These are phyloP conservation scores for Hydractinia symbiolongicarpus DNA, from an alignment of 30 jellyfish, hydroid and myxozoan species.

Conservation along the genomic window DNA sequence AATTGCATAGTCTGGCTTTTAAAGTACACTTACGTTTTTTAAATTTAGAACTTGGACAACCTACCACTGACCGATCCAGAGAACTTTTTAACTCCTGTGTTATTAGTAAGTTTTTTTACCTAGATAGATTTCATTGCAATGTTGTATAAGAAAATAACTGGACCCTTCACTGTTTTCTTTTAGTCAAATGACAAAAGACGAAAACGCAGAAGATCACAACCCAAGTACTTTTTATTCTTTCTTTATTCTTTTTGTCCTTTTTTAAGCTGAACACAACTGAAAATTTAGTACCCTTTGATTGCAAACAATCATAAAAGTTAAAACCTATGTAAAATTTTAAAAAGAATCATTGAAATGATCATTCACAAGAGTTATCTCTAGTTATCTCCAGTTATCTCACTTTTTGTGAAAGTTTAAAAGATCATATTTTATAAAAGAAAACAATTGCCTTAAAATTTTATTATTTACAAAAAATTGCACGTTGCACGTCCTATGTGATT, in stretches of 20 bases:
- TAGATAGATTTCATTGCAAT: neutral
- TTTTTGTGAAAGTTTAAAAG: too few relatives aligned
- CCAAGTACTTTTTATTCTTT: constrained; percentile 34
- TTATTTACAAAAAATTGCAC: too few relatives aligned
- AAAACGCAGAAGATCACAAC: constrained; percentile 68
- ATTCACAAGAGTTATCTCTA: too few relatives aligned
- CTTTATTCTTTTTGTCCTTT: too few relatives aligned
- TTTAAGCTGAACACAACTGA: too few relatives aligned
- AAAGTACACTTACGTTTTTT: neutral
- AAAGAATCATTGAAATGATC: too few relatives aligned
- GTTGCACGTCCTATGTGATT: neutral
- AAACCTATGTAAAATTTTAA: too few relatives aligned
- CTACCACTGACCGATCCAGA: constrained; percentile 93
- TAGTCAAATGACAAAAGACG: constrained; percentile 63
- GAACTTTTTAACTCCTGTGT: constrained; percentile 77
- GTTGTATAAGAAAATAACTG: neutral
- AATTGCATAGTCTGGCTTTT: neutral
- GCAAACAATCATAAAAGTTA: too few relatives aligned
- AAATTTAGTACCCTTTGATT: too few relatives aligned
- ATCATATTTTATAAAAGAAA: too few relatives aligned
- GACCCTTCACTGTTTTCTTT: neutral
- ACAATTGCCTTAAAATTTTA: too few relatives aligned
- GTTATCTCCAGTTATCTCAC: too few relatives aligned
- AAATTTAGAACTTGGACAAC: constrained; percentile 60
- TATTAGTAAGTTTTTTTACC: constrained; percentile 39